Evolutionary conservation across 2,888 invertebrate genomes (phyloP).

Genomic region (Mellilla xanthometata): DNA sequence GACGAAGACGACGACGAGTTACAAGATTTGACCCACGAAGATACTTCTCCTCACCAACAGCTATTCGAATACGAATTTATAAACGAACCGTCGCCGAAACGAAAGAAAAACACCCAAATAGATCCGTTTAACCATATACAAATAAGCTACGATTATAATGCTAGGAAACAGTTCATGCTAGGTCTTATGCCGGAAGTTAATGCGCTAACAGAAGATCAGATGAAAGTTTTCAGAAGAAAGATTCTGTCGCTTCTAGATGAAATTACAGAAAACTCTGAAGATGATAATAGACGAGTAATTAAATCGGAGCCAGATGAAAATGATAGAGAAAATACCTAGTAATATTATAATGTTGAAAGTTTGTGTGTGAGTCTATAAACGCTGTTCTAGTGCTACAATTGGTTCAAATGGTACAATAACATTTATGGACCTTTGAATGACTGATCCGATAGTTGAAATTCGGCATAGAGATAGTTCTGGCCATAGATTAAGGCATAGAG

Average conservation of each 20-base stretch:
- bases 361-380: no score
- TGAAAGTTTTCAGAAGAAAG: constrained; percentile 47
- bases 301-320: constrained; percentile 11
- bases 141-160: neutral
- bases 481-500: no score
- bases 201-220: constrained; percentile 44
- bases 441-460: no score
- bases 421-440: no score
- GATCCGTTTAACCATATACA: neutral
- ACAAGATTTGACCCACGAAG: constrained; percentile 17
- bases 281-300: neutral
- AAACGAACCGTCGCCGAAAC: constrained; percentile 17
- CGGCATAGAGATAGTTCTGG: no score
- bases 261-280: constrained; percentile 27
- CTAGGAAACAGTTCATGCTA: constrained; percentile 35
- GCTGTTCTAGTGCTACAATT: no score
- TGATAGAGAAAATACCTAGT: no score
- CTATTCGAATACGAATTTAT: constrained; percentile 27
- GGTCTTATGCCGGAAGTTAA: constrained; percentile 48
- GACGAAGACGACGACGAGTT: constrained; percentile 40
- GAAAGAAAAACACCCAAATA: constrained; percentile 22
- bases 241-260: constrained; percentile 44
- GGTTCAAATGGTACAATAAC: no score
- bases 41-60: constrained; percentile 23
- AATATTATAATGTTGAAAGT: no score